Percentiles rank a stretch among this genome's conserved stretches.
These are phyloP conservation scores for Dasyprocta punctata DNA, from an alignment of 2,113 vertebrate genomes.

Conservation along the genomic window DNA sequence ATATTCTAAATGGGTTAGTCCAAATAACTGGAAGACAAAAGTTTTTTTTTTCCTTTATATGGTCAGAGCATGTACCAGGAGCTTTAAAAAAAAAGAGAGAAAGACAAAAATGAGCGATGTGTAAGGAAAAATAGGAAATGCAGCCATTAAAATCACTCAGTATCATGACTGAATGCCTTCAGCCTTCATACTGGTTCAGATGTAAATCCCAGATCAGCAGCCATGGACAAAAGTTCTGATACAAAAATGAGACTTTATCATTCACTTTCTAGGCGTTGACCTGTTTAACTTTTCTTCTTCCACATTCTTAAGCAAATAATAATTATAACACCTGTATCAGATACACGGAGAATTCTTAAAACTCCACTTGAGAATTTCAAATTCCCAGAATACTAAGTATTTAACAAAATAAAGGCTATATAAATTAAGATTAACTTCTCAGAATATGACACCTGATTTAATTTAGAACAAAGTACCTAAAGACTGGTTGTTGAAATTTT, in stretches of 20 bases:
- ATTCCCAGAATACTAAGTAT: conserved; percentile 12
- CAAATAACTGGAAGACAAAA: neutral
- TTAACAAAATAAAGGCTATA: neutral
- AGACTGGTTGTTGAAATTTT: neutral
- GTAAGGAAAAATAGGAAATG: neutral
- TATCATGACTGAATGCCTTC: neutral
- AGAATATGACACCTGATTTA: neutral
- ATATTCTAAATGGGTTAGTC: neutral
- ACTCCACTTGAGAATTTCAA: neutral
- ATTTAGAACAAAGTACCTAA: neutral
- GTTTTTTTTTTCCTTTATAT: neutral
- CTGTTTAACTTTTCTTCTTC: neutral
- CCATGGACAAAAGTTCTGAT: neutral
- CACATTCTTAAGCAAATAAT: neutral
- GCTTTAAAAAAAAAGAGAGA: neutral
- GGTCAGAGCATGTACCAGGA: neutral
- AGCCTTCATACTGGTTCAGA: neutral
- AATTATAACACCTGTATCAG: neutral
- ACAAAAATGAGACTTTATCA: neutral
- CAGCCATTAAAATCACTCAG: neutral
- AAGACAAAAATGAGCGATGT: neutral
- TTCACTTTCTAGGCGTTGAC: neutral
- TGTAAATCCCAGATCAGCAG: neutral
- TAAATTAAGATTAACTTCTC: neutral
- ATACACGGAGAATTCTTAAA: conserved; percentile 3